Conservation (phyloP, 2,888 invertebrate species). For the Noctua janthe region DNA sequence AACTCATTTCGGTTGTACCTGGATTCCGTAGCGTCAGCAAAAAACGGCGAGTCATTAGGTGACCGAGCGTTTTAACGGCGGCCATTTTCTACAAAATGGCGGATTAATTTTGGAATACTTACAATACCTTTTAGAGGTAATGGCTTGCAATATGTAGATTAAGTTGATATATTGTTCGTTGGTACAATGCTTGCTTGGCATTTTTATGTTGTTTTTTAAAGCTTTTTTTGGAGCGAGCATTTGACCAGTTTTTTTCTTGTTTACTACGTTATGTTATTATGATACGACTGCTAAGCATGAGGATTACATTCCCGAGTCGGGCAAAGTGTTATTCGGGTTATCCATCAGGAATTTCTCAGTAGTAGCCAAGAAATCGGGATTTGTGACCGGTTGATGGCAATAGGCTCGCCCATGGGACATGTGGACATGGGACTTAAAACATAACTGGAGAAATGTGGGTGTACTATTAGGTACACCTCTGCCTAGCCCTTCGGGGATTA, state of each 20-base stretch:
- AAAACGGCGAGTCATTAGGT: slow-evolving; percentile 54
- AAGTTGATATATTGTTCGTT: slow-evolving; percentile 18
- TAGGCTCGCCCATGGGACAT: too few relatives aligned
- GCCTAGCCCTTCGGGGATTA: too few relatives aligned
- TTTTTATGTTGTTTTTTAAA: not conserved
- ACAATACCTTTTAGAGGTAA: slow-evolving; percentile 42
- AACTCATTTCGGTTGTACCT: slow-evolving; percentile 36
- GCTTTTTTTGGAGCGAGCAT: not conserved
- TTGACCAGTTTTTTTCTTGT: not conserved
- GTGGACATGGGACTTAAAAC: too few relatives aligned
- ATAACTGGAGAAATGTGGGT: too few relatives aligned
- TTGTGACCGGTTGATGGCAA: too few relatives aligned
- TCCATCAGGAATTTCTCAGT: too few relatives aligned
- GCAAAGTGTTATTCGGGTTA: too few relatives aligned
- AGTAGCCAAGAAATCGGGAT: too few relatives aligned
- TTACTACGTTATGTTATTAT: not conserved
- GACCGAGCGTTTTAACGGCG: slow-evolving; percentile 42
- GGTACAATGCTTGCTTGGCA: not conserved
- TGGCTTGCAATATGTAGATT: slow-evolving; percentile 17
- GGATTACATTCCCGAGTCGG: too few relatives aligned
- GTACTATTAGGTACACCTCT: too few relatives aligned
- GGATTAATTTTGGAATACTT: slow-evolving; percentile 32
- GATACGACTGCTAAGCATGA: too few relatives aligned
- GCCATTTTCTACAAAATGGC: slow-evolving; percentile 37
- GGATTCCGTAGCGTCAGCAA: slow-evolving; percentile 44